phyloP scores from a whole-genome alignment of 1,140 invertebrate species.

The Drosophila guanche region DNA sequence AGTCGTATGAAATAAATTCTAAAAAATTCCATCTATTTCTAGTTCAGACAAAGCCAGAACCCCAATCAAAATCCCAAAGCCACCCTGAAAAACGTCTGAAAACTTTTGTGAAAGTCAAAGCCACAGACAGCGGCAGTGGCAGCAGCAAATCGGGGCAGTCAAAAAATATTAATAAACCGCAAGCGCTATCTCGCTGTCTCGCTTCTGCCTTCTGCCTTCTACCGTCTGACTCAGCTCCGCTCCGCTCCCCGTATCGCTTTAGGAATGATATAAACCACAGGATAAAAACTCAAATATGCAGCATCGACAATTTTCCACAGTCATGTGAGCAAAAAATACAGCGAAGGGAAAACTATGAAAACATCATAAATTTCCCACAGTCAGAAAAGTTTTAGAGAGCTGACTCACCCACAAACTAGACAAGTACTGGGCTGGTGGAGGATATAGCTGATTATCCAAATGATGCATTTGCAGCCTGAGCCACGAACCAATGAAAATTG shows the following conservation, averaged over 20 bases:
- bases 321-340: conserved; percentile 12
- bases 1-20: conserved; percentile 34
- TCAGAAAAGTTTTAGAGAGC: conserved; percentile 47
- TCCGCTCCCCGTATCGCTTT: conserved; percentile 8
- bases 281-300: conserved; percentile 66
- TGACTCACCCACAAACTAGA: conserved; percentile 40
- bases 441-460: conserved; percentile 57
- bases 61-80: conserved; percentile 50
- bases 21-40: conserved; percentile 45
- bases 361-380: conserved; percentile 64
- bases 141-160: conserved; percentile 27
- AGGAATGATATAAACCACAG: conserved; percentile 58
- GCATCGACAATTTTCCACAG: conserved; percentile 58
- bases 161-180: conserved; percentile 65
- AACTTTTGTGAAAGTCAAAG: conserved; percentile 61
- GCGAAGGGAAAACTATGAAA: conserved; percentile 46
- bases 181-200: conserved; percentile 42
- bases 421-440: neutral
- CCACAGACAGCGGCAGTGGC: conserved; percentile 46
- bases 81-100: conserved; percentile 34
- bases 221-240: neutral
- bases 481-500: conserved; percentile 33
- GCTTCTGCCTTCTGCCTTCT: neutral
- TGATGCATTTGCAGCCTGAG: conserved; percentile 39
- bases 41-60: conserved; percentile 49